Evolutionary conservation across 2,797 vertebrate genomes (phyloP).

Genomic region (Denticeps clupeoides): DNA sequence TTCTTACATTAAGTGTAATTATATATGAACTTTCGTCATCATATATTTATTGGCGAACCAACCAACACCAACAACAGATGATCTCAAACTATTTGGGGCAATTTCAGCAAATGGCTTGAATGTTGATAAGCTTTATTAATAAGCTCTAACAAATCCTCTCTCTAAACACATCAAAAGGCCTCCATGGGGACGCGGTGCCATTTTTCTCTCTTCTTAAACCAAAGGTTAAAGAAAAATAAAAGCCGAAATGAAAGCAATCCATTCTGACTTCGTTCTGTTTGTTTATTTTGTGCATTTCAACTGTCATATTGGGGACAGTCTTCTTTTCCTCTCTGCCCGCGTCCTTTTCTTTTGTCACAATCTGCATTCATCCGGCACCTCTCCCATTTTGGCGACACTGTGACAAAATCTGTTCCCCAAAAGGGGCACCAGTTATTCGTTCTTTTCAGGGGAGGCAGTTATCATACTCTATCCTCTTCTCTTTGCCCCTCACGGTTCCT

Average conservation of each 20-base stretch:
- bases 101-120: too few relatives aligned
- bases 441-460: background rate
- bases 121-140: too few relatives aligned
- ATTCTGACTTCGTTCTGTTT: background rate
- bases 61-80: too few relatives aligned
- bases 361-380: background rate
- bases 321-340: background rate
- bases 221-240: background rate
- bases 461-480: background rate
- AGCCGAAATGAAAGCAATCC: too few relatives aligned
- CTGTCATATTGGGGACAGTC: constrained; percentile 26
- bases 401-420: background rate
- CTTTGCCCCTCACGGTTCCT: background rate
- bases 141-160: too few relatives aligned
- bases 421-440: background rate
- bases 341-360: background rate
- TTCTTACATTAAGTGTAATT: too few relatives aligned
- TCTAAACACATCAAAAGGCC: too few relatives aligned
- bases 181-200: too few relatives aligned
- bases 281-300: constrained; percentile 2
- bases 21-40: too few relatives aligned
- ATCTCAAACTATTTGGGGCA: too few relatives aligned
- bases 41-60: too few relatives aligned
- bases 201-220: constrained; percentile 22
- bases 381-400: background rate